These are phyloP conservation scores for Diplodus puntazzo DNA, from an alignment of 2,797 vertebrate species.

Conservation along the genomic window DNA sequence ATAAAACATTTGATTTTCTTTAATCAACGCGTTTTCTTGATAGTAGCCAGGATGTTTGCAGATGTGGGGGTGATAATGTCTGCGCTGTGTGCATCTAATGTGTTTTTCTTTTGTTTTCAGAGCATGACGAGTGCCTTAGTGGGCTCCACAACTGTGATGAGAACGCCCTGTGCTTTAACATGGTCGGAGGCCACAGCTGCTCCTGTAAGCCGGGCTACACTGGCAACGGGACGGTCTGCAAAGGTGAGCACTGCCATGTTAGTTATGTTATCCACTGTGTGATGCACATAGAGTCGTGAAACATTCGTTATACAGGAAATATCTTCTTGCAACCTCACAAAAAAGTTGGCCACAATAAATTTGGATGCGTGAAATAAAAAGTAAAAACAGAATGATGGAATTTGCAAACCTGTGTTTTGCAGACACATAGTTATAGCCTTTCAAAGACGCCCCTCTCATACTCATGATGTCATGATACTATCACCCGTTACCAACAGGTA, in stretches of 20 bases:
- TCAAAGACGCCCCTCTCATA: too few species aligned
- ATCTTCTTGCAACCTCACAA: neutral
- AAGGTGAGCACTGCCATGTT: constrained; percentile 84
- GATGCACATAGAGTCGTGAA: too few species aligned
- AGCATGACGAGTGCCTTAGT: constrained; percentile 94
- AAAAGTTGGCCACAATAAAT: too few species aligned
- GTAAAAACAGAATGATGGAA: too few species aligned
- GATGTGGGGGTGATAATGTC: constrained; percentile 15
- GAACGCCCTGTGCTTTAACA: constrained; percentile 97
- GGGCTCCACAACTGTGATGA: constrained; percentile 95
- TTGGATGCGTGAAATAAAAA: too few species aligned
- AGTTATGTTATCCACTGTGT: too few species aligned
- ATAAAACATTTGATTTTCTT: constrained; percentile 33
- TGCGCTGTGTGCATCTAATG: neutral
- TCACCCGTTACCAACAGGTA: too few species aligned
- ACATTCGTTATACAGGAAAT: neutral
- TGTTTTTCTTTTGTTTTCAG: constrained; percentile 76
- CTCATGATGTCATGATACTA: too few species aligned
- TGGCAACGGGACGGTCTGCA: constrained; percentile 95
- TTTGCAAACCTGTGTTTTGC: too few species aligned
- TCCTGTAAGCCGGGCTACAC: constrained; percentile 96
- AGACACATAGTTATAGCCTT: too few species aligned
- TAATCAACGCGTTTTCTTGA: constrained; percentile 45
- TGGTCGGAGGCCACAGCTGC: constrained; percentile 96
- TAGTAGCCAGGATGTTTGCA: constrained; percentile 19